phyloP scores from a whole-genome alignment of 2,113 vertebrate species.

The Rhizomys pruinosus region DNA sequence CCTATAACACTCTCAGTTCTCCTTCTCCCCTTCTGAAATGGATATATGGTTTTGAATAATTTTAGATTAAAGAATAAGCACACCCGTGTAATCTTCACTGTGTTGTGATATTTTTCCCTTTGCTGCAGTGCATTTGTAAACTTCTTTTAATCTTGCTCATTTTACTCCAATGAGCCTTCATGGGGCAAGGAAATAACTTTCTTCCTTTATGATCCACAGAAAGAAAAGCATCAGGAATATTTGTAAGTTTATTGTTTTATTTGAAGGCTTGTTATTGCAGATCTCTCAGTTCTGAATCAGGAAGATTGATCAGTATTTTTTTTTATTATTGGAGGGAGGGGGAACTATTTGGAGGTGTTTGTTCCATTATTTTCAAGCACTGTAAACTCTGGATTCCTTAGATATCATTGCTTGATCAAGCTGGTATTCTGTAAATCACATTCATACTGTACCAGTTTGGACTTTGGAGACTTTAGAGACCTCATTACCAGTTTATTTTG shows the following conservation, averaged over 20 bases:
- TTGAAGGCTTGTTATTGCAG: background rate
- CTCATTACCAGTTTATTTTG: background rate
- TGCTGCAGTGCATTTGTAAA: background rate
- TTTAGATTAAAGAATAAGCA: background rate
- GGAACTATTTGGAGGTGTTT: background rate
- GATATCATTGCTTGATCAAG: background rate
- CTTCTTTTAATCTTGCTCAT: background rate
- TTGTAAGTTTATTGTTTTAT: too few species aligned
- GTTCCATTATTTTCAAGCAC: background rate
- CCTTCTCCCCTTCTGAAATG: fast-evolving
- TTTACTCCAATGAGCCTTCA: background rate
- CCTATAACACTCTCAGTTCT: background rate
- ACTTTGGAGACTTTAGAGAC: background rate
- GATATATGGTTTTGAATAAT: background rate
- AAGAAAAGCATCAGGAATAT: background rate
- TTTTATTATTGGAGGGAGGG: fast-evolving
- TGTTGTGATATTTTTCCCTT: background rate
- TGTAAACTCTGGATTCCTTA: background rate
- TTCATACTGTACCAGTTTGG: background rate
- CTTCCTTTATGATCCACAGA: background rate
- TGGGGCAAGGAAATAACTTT: background rate
- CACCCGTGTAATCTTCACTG: background rate
- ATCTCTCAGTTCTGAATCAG: background rate
- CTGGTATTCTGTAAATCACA: background rate
- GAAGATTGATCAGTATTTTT: background rate